Conservation (phyloP, 2,888 invertebrate species). For the Ferdinandea cuprea region DNA sequence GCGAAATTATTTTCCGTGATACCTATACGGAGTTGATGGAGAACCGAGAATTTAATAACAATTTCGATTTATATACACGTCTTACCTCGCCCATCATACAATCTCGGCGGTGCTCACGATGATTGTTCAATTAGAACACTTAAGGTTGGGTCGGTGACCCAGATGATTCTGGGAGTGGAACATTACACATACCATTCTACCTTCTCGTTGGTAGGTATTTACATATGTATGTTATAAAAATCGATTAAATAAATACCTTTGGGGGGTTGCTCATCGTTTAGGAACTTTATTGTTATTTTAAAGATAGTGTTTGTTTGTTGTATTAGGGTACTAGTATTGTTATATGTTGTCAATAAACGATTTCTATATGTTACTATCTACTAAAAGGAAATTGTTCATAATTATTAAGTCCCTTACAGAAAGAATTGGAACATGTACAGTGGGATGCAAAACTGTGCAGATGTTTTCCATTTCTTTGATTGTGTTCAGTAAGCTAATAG, state of each 20-base stretch:
- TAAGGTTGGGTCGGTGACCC: slow-evolving; percentile 63
- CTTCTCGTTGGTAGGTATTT: slow-evolving; percentile 15
- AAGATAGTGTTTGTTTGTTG: too few relatives aligned
- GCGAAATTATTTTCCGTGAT: slow-evolving; percentile 45
- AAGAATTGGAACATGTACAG: too few relatives aligned
- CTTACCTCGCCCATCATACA: not conserved
- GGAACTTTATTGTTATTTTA: not conserved
- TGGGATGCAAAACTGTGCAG: too few relatives aligned
- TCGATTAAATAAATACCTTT: not conserved
- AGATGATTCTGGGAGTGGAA: slow-evolving; percentile 69
- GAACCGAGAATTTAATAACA: slow-evolving; percentile 1
- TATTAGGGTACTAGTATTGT: too few relatives aligned
- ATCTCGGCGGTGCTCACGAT: slow-evolving; percentile 24
- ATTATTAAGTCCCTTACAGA: too few relatives aligned
- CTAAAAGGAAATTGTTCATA: too few relatives aligned
- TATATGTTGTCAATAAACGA: too few relatives aligned
- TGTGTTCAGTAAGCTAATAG: too few relatives aligned
- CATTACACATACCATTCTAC: slow-evolving; percentile 43
- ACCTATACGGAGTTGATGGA: too few relatives aligned
- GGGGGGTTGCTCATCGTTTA: not conserved
- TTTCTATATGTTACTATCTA: too few relatives aligned
- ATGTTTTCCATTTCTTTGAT: too few relatives aligned
- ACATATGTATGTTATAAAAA: too few relatives aligned
- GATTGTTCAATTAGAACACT: slow-evolving; percentile 71
- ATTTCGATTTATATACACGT: slow-evolving; percentile 5